These are phyloP conservation scores for Eupithecia abbreviata DNA, from an alignment of 2,888 invertebrate genomes.

Conservation along the genomic window DNA sequence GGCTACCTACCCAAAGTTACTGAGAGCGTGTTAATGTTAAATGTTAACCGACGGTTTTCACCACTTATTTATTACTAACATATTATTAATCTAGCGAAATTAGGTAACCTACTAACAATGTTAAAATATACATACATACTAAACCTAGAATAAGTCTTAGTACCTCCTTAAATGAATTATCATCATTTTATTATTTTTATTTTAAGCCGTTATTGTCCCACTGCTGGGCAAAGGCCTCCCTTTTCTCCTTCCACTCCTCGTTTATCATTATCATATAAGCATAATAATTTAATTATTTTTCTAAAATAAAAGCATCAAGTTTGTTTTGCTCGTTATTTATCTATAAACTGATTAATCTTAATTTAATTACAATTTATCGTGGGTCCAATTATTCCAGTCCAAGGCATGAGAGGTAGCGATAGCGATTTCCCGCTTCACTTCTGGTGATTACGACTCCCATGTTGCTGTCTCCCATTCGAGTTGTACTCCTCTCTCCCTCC, in stretches of 20 bases:
- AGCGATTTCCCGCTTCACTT: slow-evolving; percentile 50
- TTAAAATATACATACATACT: not conserved
- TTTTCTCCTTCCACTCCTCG: too few relatives aligned
- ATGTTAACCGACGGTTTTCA: not conserved
- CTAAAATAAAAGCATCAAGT: not conserved
- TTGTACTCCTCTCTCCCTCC: slow-evolving; percentile 51
- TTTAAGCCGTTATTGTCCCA: too few relatives aligned
- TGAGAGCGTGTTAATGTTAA: not conserved
- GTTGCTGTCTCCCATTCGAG: not conserved
- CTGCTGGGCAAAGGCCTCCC: too few relatives aligned
- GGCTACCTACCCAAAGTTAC: not conserved
- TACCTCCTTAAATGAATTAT: too few relatives aligned
- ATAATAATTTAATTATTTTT: not conserved
- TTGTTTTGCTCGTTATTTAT: not conserved
- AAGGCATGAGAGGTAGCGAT: slow-evolving; percentile 45
- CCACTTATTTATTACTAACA: not conserved
- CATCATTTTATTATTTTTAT: too few relatives aligned
- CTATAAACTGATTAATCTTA: not conserved
- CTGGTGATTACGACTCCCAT: slow-evolving; percentile 51
- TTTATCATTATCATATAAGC: not conserved
- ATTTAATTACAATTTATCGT: not conserved
- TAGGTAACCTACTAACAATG: not conserved
- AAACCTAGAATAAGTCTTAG: not conserved
- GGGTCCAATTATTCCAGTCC: slow-evolving; percentile 6
- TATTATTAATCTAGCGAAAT: not conserved